Conservation (phyloP, 2,888 invertebrate genomes). For the Coremacera marginata region DNA sequence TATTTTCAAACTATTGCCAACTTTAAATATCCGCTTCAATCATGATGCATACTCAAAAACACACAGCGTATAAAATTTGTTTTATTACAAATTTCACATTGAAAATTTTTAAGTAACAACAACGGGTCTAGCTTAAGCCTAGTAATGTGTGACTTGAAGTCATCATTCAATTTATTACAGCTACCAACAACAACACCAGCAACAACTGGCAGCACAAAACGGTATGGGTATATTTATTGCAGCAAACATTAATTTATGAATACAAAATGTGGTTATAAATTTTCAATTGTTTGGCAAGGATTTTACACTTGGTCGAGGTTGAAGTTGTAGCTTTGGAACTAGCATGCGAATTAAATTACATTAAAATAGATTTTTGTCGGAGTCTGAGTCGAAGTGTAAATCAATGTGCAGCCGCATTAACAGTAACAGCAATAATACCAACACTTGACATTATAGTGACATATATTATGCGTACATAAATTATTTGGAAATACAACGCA, state of each 20-base stretch:
- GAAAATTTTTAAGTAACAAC: neutral
- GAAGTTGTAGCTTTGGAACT: too few species aligned
- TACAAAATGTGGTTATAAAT: constrained; percentile 15
- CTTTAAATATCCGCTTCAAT: too few species aligned
- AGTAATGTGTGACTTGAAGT: neutral
- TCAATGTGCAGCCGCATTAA: constrained; percentile 25
- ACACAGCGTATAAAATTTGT: too few species aligned
- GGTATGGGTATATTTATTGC: constrained; percentile 22
- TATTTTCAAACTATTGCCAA: too few species aligned
- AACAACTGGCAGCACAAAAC: too few species aligned
- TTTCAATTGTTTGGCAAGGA: constrained; percentile 12
- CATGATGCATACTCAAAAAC: too few species aligned
- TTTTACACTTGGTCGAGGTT: neutral
- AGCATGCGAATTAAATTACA: too few species aligned
- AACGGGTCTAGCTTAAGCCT: neutral
- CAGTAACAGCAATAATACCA: constrained; percentile 5
- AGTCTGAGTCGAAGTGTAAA: constrained; percentile 29
- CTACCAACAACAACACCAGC: neutral
- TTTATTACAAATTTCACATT: too few species aligned
- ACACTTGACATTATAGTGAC: constrained; percentile 30
- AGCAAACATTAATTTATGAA: constrained; percentile 35
- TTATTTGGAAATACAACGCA: constrained; percentile 9
- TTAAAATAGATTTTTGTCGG: neutral
- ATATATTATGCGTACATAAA: constrained; percentile 36
- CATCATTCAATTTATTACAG: constrained; percentile 16